Percentiles rank a stretch among this genome's conserved stretches.
phyloP scores from a whole-genome alignment of 2,113 vertebrate genomes.

The Naja naja region DNA sequence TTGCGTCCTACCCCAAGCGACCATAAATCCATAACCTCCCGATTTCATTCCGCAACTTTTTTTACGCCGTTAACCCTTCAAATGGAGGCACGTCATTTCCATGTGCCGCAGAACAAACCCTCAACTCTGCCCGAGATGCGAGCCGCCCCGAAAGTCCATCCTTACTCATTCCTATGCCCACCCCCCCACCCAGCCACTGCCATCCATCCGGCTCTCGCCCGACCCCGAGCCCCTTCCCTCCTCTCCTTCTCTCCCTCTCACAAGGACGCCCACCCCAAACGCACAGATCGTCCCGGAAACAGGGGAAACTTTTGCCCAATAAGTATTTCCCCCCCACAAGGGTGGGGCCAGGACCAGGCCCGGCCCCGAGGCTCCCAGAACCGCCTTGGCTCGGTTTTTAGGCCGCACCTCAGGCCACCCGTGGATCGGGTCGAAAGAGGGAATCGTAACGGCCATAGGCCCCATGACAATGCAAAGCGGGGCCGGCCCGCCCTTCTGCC shows the following conservation, averaged over 20 bases:
- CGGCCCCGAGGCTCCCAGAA: not conserved
- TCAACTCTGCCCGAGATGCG: not conserved
- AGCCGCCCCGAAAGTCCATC: not conserved
- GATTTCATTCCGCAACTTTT: not conserved
- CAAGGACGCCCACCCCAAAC: not conserved
- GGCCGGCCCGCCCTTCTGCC: slow-evolving; percentile 17
- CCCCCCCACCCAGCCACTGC: too few relatives aligned
- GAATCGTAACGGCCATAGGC: slow-evolving; percentile 30
- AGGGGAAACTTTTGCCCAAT: not conserved
- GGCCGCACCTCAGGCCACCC: slow-evolving; percentile 6
- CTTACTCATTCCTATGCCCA: not conserved
- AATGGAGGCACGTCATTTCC: not conserved
- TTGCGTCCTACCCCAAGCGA: not conserved
- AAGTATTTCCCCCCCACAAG: not conserved
- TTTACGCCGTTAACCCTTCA: not conserved
- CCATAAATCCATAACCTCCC: not conserved
- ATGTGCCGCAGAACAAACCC: not conserved
- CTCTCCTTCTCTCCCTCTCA: too few relatives aligned
- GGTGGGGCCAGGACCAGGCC: not conserved
- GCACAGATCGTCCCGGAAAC: not conserved
- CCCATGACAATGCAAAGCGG: slow-evolving; percentile 57
- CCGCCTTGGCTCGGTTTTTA: slow-evolving; percentile 5
- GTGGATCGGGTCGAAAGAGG: not conserved
- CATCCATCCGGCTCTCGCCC: not conserved
- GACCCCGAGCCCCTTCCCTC: not conserved